These are phyloP conservation scores for Halcyon badia DNA, from an alignment of 2,797 vertebrate genomes.

Conservation along the genomic window DNA sequence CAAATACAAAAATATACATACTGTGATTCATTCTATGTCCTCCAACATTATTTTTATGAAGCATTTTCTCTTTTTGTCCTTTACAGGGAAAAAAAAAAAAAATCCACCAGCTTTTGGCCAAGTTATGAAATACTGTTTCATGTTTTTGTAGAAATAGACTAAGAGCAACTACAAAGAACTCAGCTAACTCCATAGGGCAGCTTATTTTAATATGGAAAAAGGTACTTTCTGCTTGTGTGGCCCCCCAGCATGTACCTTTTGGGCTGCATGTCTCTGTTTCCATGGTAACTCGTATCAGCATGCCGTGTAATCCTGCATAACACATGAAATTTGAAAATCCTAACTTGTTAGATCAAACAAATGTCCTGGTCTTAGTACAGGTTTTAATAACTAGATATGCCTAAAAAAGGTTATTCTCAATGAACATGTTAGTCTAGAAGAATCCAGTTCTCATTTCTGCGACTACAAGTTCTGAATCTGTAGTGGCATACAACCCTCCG, in stretches of 20 bases:
- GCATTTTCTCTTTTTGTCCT: background rate
- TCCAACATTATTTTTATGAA: background rate
- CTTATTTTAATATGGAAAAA: constrained; percentile 21
- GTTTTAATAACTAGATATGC: background rate
- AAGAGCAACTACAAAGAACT: background rate
- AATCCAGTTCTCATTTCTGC: background rate
- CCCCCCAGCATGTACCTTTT: constrained; percentile 29
- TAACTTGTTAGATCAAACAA: background rate
- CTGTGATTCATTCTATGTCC: background rate
- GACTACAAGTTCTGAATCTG: background rate
- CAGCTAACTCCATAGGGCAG: background rate
- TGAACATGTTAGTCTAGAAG: background rate
- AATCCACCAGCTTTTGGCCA: background rate
- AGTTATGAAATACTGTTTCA: background rate
- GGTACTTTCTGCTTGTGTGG: constrained; percentile 12
- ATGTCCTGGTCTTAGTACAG: background rate
- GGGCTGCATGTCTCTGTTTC: constrained; percentile 13
- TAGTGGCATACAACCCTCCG: background rate
- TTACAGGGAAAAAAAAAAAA: background rate
- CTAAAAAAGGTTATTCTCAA: background rate
- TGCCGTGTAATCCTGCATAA: constrained; percentile 21
- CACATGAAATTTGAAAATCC: constrained; percentile 30
- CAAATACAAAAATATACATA: background rate
- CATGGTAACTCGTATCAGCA: constrained; percentile 19
- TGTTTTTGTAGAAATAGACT: constrained; percentile 2